phyloP scores from a whole-genome alignment of 2,113 vertebrate species.

The Lepus europaeus region DNA sequence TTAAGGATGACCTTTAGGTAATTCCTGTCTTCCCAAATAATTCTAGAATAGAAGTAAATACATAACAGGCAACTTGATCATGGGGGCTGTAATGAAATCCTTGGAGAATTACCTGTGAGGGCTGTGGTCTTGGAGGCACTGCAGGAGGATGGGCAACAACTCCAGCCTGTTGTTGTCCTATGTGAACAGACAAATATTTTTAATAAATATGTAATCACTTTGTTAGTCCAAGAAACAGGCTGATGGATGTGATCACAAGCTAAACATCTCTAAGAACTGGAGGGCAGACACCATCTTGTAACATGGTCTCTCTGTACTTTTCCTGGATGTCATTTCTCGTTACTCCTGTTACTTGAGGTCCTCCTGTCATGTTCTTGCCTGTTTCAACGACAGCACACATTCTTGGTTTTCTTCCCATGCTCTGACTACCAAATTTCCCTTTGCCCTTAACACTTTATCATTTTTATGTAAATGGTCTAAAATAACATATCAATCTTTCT shows the following conservation, averaged over 20 bases:
- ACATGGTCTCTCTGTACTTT: not conserved
- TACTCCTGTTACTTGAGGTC: not conserved
- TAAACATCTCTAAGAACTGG: not conserved
- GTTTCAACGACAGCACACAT: not conserved
- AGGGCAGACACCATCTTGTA: not conserved
- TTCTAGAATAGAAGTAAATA: not conserved
- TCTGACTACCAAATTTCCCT: not conserved
- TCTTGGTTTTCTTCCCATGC: not conserved
- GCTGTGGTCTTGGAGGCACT: slow-evolving; percentile 97
- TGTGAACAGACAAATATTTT: not conserved
- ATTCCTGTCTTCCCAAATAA: slow-evolving; percentile 20
- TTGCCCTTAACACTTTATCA: not conserved
- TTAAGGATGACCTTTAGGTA: not conserved
- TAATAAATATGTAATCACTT: slow-evolving; percentile 36
- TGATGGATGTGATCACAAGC: slow-evolving; percentile 28
- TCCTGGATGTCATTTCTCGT: not conserved
- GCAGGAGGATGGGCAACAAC: slow-evolving; percentile 95
- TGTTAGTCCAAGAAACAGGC: not conserved
- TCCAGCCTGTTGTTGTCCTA: slow-evolving; percentile 92
- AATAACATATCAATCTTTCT: slow-evolving; percentile 13
- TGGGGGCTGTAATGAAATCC: not conserved
- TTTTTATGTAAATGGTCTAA: slow-evolving; percentile 39
- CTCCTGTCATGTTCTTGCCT: not conserved
- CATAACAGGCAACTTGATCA: not conserved
- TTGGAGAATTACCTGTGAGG: slow-evolving; percentile 92